phyloP scores from a whole-genome alignment of 2,113 vertebrate genomes.

The Brachypodius melanocephalos region DNA sequence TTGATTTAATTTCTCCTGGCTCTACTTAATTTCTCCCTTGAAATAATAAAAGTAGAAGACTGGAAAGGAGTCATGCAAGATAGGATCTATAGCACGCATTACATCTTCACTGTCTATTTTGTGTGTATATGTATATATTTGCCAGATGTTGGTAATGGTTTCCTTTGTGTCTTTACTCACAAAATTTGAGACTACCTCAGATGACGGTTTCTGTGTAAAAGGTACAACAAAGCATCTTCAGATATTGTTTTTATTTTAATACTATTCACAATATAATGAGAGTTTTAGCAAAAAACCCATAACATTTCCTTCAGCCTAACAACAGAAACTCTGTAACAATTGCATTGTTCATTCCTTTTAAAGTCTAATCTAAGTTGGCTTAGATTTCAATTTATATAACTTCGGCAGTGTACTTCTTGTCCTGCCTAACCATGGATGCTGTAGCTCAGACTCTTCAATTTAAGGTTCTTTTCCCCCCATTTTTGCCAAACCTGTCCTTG shows the following conservation, averaged over 20 bases:
- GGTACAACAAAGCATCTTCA: not conserved
- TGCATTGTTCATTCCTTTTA: not conserved
- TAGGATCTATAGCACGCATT: not conserved
- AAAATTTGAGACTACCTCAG: not conserved
- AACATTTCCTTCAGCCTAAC: not conserved
- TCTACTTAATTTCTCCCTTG: not conserved
- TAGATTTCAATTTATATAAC: not conserved
- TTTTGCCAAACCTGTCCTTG: not conserved
- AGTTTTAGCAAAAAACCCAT: not conserved
- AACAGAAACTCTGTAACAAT: not conserved
- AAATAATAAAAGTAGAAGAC: not conserved
- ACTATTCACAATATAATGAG: not conserved
- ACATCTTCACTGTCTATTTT: not conserved
- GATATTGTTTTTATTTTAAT: not conserved
- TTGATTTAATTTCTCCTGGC: not conserved
- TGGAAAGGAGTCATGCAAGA: not conserved
- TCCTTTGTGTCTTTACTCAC: not conserved
- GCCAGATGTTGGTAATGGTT: not conserved
- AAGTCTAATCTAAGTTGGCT: not conserved
- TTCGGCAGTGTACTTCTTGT: not conserved
- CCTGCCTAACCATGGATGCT: not conserved
- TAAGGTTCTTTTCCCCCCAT: not conserved
- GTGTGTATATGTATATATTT: too few species aligned
- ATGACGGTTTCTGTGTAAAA: not conserved
- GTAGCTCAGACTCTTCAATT: not conserved